Percentiles rank a stretch among this genome's conserved stretches.
These are phyloP conservation scores for Galbula dea DNA, from an alignment of 2,113 vertebrate genomes.

Conservation along the genomic window DNA sequence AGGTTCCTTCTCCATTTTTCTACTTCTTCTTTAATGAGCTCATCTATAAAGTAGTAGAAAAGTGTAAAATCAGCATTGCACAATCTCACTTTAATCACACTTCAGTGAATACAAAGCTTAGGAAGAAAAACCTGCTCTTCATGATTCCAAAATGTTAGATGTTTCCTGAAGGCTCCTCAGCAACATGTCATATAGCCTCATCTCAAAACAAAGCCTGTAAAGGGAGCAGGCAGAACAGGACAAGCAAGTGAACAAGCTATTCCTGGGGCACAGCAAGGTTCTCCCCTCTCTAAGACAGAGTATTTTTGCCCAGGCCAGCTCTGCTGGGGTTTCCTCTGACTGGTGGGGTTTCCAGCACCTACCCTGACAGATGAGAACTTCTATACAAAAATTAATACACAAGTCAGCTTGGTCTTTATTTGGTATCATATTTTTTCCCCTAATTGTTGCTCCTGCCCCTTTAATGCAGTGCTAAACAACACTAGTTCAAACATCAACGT, in stretches of 20 bases:
- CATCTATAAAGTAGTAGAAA: slow-evolving; percentile 69
- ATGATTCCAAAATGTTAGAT: not conserved
- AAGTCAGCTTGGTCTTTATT: not conserved
- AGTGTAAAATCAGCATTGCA: not conserved
- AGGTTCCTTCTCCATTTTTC: slow-evolving; percentile 79
- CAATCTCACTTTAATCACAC: not conserved
- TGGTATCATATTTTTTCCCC: rapidly evolving
- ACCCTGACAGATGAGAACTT: not conserved
- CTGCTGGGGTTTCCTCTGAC: not conserved
- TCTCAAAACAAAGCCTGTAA: not conserved
- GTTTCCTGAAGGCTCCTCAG: not conserved
- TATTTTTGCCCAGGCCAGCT: not conserved
- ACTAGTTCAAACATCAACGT: not conserved
- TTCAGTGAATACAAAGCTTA: not conserved
- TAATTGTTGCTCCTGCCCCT: not conserved
- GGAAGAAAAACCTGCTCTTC: not conserved
- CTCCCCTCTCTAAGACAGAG: not conserved
- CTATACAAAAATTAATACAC: not conserved
- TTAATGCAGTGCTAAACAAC: not conserved
- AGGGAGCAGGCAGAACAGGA: not conserved
- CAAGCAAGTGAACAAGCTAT: not conserved
- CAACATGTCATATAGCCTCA: not conserved
- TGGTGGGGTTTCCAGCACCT: not conserved
- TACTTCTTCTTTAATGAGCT: slow-evolving; percentile 79
- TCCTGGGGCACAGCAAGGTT: not conserved